Conservation (phyloP, 2,888 invertebrate species). For the Gryllus longicercus region DNA sequence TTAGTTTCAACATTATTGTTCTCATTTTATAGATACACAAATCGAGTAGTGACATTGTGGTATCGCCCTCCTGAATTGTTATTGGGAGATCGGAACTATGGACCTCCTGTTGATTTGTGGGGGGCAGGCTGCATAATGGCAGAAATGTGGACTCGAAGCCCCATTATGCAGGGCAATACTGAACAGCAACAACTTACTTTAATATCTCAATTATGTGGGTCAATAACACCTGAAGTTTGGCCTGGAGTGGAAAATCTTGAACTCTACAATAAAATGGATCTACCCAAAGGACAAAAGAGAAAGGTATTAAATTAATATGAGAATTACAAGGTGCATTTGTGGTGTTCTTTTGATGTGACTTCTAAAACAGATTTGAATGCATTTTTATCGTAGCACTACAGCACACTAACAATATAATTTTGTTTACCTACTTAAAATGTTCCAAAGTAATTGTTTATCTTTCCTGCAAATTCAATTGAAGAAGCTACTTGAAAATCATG, state of each 20-base stretch:
- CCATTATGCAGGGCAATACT: conserved; percentile 93
- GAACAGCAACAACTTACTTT: conserved; percentile 94
- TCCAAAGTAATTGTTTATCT: too few relatives aligned
- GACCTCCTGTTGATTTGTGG: conserved; percentile 95
- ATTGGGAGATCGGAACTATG: conserved; percentile 87
- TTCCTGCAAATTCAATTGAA: too few relatives aligned
- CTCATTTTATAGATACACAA: conserved; percentile 74
- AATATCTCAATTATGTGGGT: conserved; percentile 94
- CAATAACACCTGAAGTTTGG: conserved; percentile 91
- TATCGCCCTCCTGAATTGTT: conserved; percentile 73
- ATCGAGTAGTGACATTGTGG: conserved; percentile 96
- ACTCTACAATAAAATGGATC: conserved; percentile 80
- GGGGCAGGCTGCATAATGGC: conserved; percentile 99
- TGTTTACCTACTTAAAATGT: too few relatives aligned
- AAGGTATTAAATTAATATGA: conserved; percentile 53
- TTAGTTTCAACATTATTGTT: too few relatives aligned
- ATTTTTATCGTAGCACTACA: not conserved
- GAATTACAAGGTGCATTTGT: not conserved
- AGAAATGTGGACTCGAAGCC: conserved; percentile 94
- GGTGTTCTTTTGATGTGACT: too few relatives aligned
- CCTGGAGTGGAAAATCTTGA: conserved; percentile 88
- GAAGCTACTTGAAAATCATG: too few relatives aligned
- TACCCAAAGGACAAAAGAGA: conserved; percentile 81
- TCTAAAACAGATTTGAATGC: not conserved
- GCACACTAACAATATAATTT: too few relatives aligned